phyloP scores from a whole-genome alignment of 2,888 invertebrate species.

The Cacoxenus indagator region DNA sequence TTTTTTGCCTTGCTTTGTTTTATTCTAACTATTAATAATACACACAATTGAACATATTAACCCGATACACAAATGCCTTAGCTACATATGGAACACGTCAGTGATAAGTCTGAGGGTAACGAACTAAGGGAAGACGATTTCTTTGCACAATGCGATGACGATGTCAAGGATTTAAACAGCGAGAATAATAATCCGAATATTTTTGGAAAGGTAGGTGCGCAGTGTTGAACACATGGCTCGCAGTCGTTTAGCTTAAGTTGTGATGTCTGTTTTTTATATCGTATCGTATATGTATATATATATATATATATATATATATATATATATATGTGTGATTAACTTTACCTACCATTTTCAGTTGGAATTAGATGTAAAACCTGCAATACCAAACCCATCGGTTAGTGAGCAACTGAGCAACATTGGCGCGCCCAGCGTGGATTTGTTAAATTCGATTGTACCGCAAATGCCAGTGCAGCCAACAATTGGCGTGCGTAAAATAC shows the following conservation, averaged over 20 bases:
- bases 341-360: constrained; percentile 39
- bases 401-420: constrained; percentile 39
- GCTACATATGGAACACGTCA: constrained; percentile 80
- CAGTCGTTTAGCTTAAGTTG: constrained; percentile 1
- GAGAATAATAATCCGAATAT: constrained; percentile 69
- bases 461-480: constrained; percentile 75
- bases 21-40: constrained; percentile 26
- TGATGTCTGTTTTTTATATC: not conserved
- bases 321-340: no score
- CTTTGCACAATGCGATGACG: constrained; percentile 83
- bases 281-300: no score
- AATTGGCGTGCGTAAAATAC: constrained; percentile 80
- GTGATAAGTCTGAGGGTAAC: constrained; percentile 73
- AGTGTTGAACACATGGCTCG: constrained; percentile 4
- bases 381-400: constrained; percentile 29
- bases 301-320: no score
- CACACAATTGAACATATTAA: no score
- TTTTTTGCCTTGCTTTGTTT: constrained; percentile 20
- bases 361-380: constrained; percentile 45
- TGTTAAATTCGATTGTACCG: constrained; percentile 63
- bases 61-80: constrained; percentile 64
- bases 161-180: constrained; percentile 60
- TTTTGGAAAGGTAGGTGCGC: constrained; percentile 73
- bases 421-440: constrained; percentile 68
- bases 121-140: constrained; percentile 86